Evolutionary conservation across 2,113 vertebrate genomes (phyloP).

Genomic region (Lagopus muta): DNA sequence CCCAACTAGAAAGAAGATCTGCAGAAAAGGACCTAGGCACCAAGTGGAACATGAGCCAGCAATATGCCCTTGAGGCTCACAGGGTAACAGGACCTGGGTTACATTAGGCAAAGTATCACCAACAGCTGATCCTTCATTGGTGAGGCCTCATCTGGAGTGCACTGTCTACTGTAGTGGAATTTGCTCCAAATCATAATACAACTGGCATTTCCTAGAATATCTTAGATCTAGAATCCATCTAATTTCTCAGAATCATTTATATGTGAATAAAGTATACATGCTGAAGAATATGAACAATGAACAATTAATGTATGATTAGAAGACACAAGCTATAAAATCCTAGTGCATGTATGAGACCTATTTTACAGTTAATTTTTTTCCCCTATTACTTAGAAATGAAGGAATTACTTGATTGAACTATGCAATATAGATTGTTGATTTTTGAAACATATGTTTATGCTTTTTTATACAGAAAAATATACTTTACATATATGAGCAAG

Average conservation of each 20-base stretch:
- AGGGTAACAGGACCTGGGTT: neutral
- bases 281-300: neutral
- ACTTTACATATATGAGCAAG: neutral
- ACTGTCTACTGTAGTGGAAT: neutral
- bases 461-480: accelerated
- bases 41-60: neutral
- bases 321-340: neutral
- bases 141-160: neutral
- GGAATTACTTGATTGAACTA: neutral
- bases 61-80: neutral
- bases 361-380: neutral
- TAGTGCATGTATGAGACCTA: neutral
- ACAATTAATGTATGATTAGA: neutral
- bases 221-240: neutral
- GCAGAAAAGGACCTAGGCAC: too few relatives aligned
- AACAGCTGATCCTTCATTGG: neutral
- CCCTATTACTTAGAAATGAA: neutral
- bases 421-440: neutral
- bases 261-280: neutral
- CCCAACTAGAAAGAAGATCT: too few relatives aligned
- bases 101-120: neutral
- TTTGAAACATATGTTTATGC: neutral
- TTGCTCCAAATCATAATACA: neutral
- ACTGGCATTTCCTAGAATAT: neutral
- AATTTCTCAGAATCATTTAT: neutral